Conservation (phyloP, 2,113 vertebrate species). For the Amia ocellicauda region DNA sequence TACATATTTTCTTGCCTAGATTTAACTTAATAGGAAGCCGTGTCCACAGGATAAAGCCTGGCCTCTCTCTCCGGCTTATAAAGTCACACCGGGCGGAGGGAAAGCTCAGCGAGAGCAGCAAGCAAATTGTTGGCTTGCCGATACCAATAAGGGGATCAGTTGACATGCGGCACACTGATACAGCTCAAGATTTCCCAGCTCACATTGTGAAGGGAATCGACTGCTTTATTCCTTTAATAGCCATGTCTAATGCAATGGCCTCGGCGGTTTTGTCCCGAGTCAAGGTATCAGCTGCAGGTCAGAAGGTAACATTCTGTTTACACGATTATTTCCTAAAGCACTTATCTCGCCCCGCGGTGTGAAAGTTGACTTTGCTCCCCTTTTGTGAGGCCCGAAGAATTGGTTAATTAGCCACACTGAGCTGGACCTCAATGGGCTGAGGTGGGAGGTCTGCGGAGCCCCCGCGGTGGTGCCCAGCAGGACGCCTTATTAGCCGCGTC, state of each 20-base stretch:
- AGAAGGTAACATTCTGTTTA: conserved; percentile 95
- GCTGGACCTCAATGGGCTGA: conserved; percentile 78
- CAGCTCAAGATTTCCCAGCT: conserved; percentile 58
- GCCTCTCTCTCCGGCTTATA: too few species aligned
- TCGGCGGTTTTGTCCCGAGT: conserved; percentile 75
- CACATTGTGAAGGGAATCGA: conserved; percentile 63
- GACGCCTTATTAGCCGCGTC: conserved; percentile 78
- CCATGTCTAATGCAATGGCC: conserved; percentile 84
- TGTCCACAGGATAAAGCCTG: too few species aligned
- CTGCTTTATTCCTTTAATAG: conserved; percentile 84
- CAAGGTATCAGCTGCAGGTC: conserved; percentile 87
- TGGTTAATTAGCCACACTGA: conserved; percentile 85
- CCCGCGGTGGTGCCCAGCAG: conserved; percentile 53
- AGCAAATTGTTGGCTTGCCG: neutral
- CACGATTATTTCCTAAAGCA: conserved; percentile 88
- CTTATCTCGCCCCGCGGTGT: conserved; percentile 76
- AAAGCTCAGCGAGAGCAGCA: neutral
- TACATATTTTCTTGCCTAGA: too few species aligned
- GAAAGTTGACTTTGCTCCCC: conserved; percentile 82
- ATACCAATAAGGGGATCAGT: conserved; percentile 43
- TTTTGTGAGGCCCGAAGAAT: conserved; percentile 77
- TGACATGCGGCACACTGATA: conserved; percentile 64
- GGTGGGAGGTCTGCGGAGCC: conserved; percentile 78
- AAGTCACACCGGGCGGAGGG: neutral
- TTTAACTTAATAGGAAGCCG: too few species aligned